These are phyloP conservation scores for Mus spretus DNA, from an alignment of 2,797 vertebrate genomes.

Conservation along the genomic window DNA sequence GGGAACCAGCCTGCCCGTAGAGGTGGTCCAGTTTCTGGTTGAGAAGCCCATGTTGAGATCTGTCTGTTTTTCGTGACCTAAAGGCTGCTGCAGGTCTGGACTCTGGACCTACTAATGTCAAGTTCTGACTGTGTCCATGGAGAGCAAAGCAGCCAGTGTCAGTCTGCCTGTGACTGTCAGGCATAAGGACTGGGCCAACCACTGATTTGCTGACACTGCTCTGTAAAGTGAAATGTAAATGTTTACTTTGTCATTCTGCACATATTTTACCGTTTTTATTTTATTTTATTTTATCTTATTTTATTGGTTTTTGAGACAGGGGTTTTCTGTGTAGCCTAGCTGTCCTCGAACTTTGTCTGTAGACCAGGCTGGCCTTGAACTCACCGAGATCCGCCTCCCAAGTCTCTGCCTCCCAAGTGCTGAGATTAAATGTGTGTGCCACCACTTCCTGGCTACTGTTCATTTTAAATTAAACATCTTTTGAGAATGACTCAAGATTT, in stretches of 20 bases:
- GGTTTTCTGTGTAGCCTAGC: not conserved
- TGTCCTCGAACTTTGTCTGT: too few relatives aligned
- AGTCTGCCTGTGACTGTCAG: too few relatives aligned
- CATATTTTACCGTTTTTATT: not conserved
- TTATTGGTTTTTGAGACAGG: not conserved
- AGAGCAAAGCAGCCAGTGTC: not conserved
- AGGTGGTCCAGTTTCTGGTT: not conserved
- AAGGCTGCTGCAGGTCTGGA: not conserved
- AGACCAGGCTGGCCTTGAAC: too few relatives aligned
- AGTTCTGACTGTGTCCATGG: not conserved
- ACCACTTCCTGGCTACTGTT: not conserved
- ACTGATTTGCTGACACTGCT: not conserved
- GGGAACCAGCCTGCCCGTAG: not conserved
- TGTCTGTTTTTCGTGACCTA: not conserved
- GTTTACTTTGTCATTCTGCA: not conserved
- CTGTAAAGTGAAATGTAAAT: not conserved
- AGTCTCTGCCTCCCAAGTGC: not conserved
- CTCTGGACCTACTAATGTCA: not conserved
- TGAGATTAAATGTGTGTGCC: not conserved
- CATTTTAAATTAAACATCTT: not conserved
- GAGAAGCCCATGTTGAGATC: not conserved
- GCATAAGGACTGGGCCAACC: not conserved
- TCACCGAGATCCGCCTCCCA: too few relatives aligned
- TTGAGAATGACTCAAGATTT: not conserved
- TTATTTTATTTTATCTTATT: not conserved